Evolutionary conservation across 2,797 vertebrate genomes (phyloP), one percentile per base, ranked within the genome.

Genomic region (Spatula versicolor): DNA sequence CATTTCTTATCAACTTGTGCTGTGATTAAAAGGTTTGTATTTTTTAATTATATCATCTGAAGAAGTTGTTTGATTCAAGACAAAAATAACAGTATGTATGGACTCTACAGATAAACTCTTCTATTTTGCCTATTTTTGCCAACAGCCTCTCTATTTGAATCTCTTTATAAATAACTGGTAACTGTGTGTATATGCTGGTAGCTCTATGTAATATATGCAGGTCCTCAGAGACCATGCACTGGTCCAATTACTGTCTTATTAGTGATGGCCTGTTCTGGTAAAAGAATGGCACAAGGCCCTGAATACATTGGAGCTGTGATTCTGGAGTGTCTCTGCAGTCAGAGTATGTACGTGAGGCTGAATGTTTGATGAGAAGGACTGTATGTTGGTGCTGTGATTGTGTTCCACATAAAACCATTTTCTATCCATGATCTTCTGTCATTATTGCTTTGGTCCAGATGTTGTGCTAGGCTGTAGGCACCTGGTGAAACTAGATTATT

Each of bases 11-110:
- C 96, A 95, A 95, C 96, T 97, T 96, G 85, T 85, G 62, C 91
- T 92, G 75, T 95, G 95, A 97, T 97, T 97, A 97, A 97, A 93
- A 95, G 84, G 92, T 93, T 97, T 96, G 94, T 91, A 94, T 96
- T 96, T 97, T 97, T 97, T 97, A 98, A 98, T 98, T 97, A 96
- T 78, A 62, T 33, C 80, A 73, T 95, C 78, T 67, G 62, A 81
- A 92, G 88, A 76, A 90, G 37, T 88, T 74, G 71, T 90, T 95
- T 97, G 93, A 95, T 94, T 91, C 90, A 79, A 94, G 74, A 68
- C 17, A 77, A 67, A 76, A 82, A 87, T 91, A 96, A 89, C 30
- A 79, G 59, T 28, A 41, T 73, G 46, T 54, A 55, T 90, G 83
- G 93, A 68, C 48, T 92, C 64, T 78, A 30, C 67, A 81, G 23